Base-by-base conservation (phyloP, 2,797 vertebrate species). In the Heliangelus exortis region DNA sequence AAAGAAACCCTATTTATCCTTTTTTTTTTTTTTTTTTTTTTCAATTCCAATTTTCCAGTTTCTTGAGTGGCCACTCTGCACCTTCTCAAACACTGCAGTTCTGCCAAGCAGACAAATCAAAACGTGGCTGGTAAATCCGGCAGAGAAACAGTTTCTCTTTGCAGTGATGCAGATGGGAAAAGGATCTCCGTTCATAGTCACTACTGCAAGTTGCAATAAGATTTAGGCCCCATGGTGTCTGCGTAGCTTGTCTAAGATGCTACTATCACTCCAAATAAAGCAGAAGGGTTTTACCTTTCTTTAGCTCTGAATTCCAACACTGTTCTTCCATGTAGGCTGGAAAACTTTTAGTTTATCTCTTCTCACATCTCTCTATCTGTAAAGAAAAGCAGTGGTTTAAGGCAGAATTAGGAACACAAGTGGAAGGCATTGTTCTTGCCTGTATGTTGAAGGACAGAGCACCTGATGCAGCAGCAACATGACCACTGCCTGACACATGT, bases 41-140 rank as follows among this genome's bases (percentile, higher is more conserved):
- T 25, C 31, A 63, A 4, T 41, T 59, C 13, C 2, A 50, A 0
- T n/a, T 66, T 89, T 45, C 33, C 20, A 33, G 28, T 80, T 62
- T 55, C 33, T 62, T 12, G 16, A 54, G 23, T 10, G 25, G 26
- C 20, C 3, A 2, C 7, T 15, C 48, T 58, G 39, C 10, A 16
- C 6, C 9, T 69, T 45, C 15, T 54, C 34, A 72, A 88, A 63
- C 12, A 26, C 2, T 34, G 29, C n/a, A 41, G 19, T 36, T 69
- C 29, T 33, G 25, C 47, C 53, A 86, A 23, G 21, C 55, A 89
- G 47, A 28, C 9, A 61, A 65, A 28, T 12, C 16, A 58, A 77
- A 94, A 23, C 1, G 2, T 2, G 8, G 9, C 21, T 36, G 11
- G 22, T 54, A 36, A 87, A 12, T 1, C 0, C 5, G 5, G 21